Conservation (phyloP, 2,113 vertebrate genomes). For the Ursus arctos region DNA sequence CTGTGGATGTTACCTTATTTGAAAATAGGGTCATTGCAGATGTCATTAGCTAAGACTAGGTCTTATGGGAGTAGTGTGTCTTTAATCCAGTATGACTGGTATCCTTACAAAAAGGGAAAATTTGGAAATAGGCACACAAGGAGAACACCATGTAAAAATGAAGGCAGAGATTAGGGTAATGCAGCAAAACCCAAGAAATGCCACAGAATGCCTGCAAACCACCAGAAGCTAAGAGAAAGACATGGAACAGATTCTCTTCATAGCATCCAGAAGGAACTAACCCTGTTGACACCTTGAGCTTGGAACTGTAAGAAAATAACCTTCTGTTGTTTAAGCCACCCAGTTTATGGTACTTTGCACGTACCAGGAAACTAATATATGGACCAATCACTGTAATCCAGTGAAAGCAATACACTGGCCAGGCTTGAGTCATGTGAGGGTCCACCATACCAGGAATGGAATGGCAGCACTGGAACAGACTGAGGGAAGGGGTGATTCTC, state of each 20-base stretch:
- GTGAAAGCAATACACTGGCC: neutral
- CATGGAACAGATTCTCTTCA: neutral
- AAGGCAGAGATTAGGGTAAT: neutral
- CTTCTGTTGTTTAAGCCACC: neutral
- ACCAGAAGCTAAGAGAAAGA: neutral
- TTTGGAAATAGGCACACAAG: neutral
- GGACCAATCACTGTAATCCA: neutral
- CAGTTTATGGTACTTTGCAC: neutral
- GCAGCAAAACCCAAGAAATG: neutral
- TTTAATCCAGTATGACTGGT: neutral
- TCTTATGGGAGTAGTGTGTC: neutral
- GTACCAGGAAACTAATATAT: neutral
- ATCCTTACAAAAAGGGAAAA: neutral
- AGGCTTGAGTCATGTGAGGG: neutral
- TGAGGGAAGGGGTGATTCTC: neutral
- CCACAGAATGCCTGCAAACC: neutral
- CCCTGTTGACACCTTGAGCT: neutral
- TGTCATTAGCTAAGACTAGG: neutral
- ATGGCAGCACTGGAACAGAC: neutral
- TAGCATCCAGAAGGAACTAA: neutral
- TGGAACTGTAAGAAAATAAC: neutral
- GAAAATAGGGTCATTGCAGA: neutral
- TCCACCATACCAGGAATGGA: neutral
- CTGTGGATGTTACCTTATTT: neutral
- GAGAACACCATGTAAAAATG: neutral